These are phyloP conservation scores for Stratiomys singularior DNA, from an alignment of 2,888 invertebrate species.

Conservation along the genomic window DNA sequence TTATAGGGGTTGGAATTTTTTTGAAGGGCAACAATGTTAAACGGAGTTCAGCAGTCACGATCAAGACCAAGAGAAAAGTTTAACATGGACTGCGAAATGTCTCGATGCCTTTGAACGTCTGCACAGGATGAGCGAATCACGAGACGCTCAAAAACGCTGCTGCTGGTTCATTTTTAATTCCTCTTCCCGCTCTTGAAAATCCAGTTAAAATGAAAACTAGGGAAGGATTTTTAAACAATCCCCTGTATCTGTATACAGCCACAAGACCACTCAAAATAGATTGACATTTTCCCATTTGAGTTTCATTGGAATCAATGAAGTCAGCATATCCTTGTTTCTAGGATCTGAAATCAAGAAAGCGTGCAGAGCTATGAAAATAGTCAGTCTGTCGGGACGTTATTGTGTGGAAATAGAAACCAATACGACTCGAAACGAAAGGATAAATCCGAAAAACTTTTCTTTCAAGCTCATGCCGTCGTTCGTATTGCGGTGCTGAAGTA, in stretches of 20 bases:
- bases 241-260: no score
- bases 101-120: not conserved
- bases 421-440: not conserved
- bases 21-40: not conserved
- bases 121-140: no score
- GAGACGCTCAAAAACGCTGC: no score
- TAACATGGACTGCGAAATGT: not conserved
- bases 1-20: not conserved
- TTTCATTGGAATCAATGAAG: no score
- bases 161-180: no score
- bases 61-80: not conserved
- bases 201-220: no score
- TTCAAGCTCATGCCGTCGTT: not conserved
- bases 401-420: not conserved
- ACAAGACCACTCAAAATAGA: no score
- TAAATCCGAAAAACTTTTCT: conserved; percentile 2
- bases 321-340: not conserved
- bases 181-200: no score
- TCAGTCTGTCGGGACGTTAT: not conserved
- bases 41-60: not conserved
- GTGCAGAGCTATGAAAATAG: not conserved
- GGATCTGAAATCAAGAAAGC: not conserved
- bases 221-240: no score
- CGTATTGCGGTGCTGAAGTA: not conserved
- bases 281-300: no score